Evolutionary conservation across 2,113 vertebrate species (phyloP).

Genomic region (Melanocharis versteri): DNA sequence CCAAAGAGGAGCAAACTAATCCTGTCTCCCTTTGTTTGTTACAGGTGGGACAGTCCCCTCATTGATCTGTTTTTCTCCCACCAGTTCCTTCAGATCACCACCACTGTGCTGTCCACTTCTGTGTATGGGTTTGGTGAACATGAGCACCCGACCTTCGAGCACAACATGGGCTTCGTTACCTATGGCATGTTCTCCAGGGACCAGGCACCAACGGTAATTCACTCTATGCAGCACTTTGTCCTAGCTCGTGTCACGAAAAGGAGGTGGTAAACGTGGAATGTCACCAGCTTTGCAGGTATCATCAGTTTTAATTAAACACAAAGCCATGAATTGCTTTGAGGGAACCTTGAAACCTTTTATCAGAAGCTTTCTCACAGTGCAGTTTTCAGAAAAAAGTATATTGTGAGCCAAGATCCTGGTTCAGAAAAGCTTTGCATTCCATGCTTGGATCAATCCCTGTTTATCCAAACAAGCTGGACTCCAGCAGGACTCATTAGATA

Average conservation of each 20-base stretch:
- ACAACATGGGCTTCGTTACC: conserved; percentile 36
- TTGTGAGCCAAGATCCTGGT: not conserved
- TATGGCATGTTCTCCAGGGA: conserved; percentile 48
- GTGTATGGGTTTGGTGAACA: conserved; percentile 54
- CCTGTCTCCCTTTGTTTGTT: not conserved
- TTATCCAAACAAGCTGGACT: not conserved
- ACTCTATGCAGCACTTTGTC: not conserved
- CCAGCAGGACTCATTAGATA: not conserved
- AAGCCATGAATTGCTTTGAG: not conserved
- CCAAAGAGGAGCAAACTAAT: not conserved
- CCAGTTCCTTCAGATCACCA: conserved; percentile 45
- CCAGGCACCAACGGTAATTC: conserved; percentile 31
- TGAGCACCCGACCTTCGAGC: conserved; percentile 43
- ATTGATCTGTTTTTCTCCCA: conserved; percentile 38
- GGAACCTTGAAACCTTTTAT: not conserved
- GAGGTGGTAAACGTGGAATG: not conserved
- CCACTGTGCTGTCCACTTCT: not conserved
- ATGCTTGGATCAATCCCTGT: not conserved
- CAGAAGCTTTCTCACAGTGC: not conserved
- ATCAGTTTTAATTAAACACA: not conserved
- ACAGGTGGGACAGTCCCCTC: conserved; percentile 42
- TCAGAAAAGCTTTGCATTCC: not conserved
- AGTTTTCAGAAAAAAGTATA: not conserved
- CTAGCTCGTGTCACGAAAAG: not conserved
- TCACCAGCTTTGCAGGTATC: not conserved